Evolutionary conservation across 1,140 invertebrate species (phyloP).

Genomic region (Drosophila pallidifrons): DNA sequence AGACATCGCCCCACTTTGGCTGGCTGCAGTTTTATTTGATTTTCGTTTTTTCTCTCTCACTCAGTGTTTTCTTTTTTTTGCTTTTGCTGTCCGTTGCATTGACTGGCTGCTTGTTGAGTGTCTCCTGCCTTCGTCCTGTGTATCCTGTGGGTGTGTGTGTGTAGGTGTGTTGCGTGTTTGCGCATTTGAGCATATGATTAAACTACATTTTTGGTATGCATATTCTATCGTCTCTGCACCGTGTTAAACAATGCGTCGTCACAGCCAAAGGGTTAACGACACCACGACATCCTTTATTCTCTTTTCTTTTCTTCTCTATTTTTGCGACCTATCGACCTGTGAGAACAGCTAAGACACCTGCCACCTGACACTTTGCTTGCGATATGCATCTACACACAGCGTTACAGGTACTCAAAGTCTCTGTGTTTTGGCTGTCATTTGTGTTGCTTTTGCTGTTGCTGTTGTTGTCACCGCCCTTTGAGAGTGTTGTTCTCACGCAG

Average conservation of each 20-base stretch:
- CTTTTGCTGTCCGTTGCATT: conserved; percentile 29
- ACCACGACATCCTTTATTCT: neutral
- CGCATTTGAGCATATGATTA: conserved; percentile 80
- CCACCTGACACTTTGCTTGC: conserved; percentile 34
- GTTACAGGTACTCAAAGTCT: conserved; percentile 12
- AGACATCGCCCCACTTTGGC: conserved; percentile 42
- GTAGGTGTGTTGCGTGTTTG: conserved; percentile 80
- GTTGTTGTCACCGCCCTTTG: conserved; percentile 13
- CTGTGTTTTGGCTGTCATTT: neutral
- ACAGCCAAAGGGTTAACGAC: conserved; percentile 50
- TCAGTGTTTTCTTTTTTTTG: conserved; percentile 11
- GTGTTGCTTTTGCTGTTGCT: neutral
- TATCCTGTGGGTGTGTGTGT: neutral
- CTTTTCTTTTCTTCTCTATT: no score
- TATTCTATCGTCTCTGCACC: neutral
- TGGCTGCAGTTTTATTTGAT: conserved; percentile 55
- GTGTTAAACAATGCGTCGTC: conserved; percentile 27
- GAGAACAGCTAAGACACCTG: conserved; percentile 40
- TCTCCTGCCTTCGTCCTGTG: conserved; percentile 40
- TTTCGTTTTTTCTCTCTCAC: conserved; percentile 16
- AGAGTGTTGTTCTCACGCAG: conserved; percentile 67
- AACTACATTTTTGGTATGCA: conserved; percentile 71
- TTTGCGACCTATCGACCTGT: neutral
- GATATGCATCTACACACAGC: conserved; percentile 28
- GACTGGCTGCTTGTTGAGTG: conserved; percentile 8